Evolutionary conservation across 2,113 vertebrate genomes (phyloP).

Genomic region (Choloepus hoffmanni): DNA sequence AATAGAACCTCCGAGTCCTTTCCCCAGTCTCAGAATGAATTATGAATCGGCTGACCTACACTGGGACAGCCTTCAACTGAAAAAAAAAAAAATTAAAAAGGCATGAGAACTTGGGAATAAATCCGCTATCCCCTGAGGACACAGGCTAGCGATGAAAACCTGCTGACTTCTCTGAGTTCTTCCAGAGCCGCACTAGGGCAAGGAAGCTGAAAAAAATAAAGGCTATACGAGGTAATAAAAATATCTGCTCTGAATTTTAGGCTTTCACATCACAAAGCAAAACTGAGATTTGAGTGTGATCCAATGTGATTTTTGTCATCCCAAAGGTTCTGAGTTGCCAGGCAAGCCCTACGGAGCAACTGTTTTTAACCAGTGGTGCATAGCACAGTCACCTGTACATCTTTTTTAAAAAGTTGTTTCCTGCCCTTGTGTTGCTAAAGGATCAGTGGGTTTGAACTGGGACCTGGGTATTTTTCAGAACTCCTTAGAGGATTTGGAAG

Average conservation of each 20-base stretch:
- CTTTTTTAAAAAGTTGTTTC: slow-evolving; percentile 16
- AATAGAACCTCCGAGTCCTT: slow-evolving; percentile 46
- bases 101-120: slow-evolving; percentile 75
- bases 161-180: slow-evolving; percentile 69
- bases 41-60: slow-evolving; percentile 71
- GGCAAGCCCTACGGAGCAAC: not conserved
- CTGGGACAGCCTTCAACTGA: slow-evolving; percentile 56
- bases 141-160: slow-evolving; percentile 72
- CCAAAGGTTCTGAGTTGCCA: not conserved
- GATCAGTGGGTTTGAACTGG: not conserved
- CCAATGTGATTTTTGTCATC: slow-evolving; percentile 49
- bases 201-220: slow-evolving; percentile 63
- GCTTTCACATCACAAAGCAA: slow-evolving; percentile 55
- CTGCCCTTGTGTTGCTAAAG: not conserved
- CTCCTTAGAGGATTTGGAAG: not conserved
- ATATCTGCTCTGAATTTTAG: slow-evolving; percentile 62
- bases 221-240: slow-evolving; percentile 61
- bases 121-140: slow-evolving; percentile 56
- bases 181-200: not conserved
- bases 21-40: slow-evolving; percentile 56
- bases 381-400: slow-evolving; percentile 18
- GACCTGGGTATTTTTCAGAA: not conserved
- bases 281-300: slow-evolving; percentile 46
- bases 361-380: slow-evolving; percentile 33
- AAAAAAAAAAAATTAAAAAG: slow-evolving; percentile 69